Evolutionary conservation across 1,140 invertebrate genomes (phyloP).

Genomic region (Elysia chlorotica): DNA sequence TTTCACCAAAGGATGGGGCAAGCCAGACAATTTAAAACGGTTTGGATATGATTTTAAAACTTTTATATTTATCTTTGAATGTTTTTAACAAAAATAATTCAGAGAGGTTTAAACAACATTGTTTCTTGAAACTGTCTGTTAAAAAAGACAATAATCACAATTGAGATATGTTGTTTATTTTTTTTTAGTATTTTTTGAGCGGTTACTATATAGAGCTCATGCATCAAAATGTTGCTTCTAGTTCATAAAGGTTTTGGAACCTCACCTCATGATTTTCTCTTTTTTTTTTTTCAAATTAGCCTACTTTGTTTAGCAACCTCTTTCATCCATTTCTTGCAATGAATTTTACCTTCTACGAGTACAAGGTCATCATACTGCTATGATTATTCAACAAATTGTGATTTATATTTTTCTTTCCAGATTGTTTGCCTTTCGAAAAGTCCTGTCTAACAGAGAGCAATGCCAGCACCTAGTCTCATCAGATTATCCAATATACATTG

Average conservation of each 20-base stretch:
- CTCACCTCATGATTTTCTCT: too few species aligned
- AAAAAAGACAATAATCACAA: too few species aligned
- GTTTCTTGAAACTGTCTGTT: too few species aligned
- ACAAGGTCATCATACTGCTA: not conserved
- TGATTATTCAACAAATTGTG: not conserved
- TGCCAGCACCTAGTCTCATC: constrained; percentile 81
- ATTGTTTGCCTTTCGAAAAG: constrained; percentile 88
- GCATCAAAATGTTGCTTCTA: too few species aligned
- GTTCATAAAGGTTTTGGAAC: too few species aligned
- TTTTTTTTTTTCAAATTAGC: too few species aligned
- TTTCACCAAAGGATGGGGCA: constrained; percentile 96
- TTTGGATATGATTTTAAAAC: constrained; percentile 58
- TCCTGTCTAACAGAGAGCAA: constrained; percentile 79
- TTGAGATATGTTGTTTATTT: too few species aligned
- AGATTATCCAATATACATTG: constrained; percentile 87
- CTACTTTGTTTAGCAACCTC: not conserved
- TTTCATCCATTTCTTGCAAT: not conserved
- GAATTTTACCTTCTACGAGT: not conserved
- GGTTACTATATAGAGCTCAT: too few species aligned
- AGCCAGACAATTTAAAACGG: constrained; percentile 88
- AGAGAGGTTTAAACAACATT: too few species aligned
- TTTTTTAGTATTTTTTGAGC: too few species aligned
- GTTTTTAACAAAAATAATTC: too few species aligned
- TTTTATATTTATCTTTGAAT: too few species aligned
- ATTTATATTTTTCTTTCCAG: constrained; percentile 62